These are phyloP conservation scores for Pachycephala philippinensis DNA, from an alignment of 2,113 vertebrate species.

Conservation along the genomic window DNA sequence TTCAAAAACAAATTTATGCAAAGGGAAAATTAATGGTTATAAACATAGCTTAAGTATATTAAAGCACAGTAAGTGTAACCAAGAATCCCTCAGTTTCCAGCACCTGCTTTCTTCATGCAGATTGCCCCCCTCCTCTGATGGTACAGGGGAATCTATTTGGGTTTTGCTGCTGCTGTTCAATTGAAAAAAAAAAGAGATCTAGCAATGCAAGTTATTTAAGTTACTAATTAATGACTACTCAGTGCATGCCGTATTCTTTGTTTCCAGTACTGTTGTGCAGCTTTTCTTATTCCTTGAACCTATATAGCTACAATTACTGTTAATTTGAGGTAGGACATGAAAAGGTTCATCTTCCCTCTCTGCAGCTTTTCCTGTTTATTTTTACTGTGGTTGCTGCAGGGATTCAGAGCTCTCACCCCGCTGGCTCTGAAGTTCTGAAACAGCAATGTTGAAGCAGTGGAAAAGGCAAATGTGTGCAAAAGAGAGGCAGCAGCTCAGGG, in stretches of 20 bases:
- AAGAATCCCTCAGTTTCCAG: neutral
- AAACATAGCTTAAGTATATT: neutral
- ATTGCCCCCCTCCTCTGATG: neutral
- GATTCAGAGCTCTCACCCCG: neutral
- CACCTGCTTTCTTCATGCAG: neutral
- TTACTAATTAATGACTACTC: neutral
- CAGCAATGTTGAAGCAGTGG: rapidly evolving
- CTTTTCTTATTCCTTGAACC: neutral
- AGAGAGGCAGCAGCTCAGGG: neutral
- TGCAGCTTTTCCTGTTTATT: neutral
- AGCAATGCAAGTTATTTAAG: neutral
- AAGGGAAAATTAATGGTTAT: neutral
- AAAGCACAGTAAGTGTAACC: rapidly evolving
- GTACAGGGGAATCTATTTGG: neutral
- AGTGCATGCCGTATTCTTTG: neutral
- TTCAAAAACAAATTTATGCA: neutral
- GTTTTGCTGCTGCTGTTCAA: neutral
- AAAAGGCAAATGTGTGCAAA: neutral
- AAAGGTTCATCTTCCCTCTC: neutral
- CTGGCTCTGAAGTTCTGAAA: neutral
- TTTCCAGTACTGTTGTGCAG: neutral
- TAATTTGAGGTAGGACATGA: neutral
- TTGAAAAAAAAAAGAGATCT: neutral
- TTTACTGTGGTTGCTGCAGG: neutral
- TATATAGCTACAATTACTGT: neutral